Base-by-base conservation (phyloP, 2,888 invertebrate species). In the Schrankia costaestrigalis region DNA sequence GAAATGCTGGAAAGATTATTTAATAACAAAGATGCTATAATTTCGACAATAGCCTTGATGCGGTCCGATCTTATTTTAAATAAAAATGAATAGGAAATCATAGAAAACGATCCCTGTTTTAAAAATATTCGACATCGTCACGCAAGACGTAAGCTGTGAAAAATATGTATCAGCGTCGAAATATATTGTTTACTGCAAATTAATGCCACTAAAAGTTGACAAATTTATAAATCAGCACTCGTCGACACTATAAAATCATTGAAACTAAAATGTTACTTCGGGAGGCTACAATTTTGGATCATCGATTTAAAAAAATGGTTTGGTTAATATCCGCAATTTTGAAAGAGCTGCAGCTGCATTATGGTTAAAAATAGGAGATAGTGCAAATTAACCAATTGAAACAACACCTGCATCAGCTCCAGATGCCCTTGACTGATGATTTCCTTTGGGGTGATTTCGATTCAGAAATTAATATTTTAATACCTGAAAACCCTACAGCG, bases 371-470 rank as follows among this genome's bases (percentile, higher is more conserved):
- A n/a, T n/a, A n/a, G n/a, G n/a, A n/a, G n/a, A n/a, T n/a, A n/a
- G n/a, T n/a, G n/a, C n/a, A n/a, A n/a, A n/a, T n/a, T n/a, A n/a
- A n/a, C n/a, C 11, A 31, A 19, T 11, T 17, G 31, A 29, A 15
- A 2, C 15, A 15, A 15, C 23, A 27, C 22, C 19, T 31, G 26
- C 30, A 7, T 32, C 5, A 3, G 8, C 27, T 8, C 13, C 25
- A n/a, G n/a, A n/a, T n/a, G n/a, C n/a, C 11, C 11, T 9, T 11
- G 11, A 11, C 32, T 24, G 22, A 11, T 11, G 26, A 39, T 32
- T 10, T 32, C 21, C 24, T 46, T 37, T 46, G 46, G 52, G 39
- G 46, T 1, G 45, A 45, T 11, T 53, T 45, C 31, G 52, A 48
- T 3, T 27, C 6, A 1, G 48, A 48, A 30, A 15, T 45, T 27